These are phyloP conservation scores for Excalfactoria chinensis DNA, from an alignment of 2,113 vertebrate genomes.

Conservation along the genomic window DNA sequence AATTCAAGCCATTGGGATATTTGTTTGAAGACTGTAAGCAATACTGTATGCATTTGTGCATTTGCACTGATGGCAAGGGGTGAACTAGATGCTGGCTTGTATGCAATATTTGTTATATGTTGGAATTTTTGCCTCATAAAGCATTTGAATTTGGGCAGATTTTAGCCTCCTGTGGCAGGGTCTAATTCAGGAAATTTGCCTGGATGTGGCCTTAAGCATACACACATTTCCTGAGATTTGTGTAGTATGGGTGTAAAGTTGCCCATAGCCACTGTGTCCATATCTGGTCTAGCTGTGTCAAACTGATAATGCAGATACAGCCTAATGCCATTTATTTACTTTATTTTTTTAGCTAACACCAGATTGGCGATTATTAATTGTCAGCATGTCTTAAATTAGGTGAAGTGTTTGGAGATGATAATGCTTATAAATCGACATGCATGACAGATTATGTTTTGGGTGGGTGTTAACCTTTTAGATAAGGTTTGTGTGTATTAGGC, in stretches of 20 bases:
- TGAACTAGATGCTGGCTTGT: background rate
- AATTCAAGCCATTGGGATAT: background rate
- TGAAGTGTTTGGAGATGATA: background rate
- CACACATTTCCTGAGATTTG: background rate
- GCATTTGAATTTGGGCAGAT: background rate
- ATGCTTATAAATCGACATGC: background rate
- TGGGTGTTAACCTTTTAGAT: background rate
- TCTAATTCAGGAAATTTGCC: background rate
- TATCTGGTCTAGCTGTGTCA: background rate
- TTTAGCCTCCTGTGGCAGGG: background rate
- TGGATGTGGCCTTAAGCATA: background rate
- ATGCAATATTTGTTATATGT: background rate
- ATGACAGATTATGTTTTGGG: background rate
- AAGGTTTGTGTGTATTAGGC: background rate
- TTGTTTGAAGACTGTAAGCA: background rate
- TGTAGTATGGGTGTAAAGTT: background rate
- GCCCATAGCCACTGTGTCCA: background rate
- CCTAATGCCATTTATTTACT: background rate
- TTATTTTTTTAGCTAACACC: background rate
- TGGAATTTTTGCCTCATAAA: background rate
- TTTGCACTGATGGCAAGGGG: background rate
- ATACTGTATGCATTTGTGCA: accelerated
- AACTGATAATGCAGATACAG: background rate
- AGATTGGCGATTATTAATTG: background rate
- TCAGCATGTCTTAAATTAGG: background rate